A percentile compares a stretch with the other conserved stretches of the same genome.
Conservation (phyloP, 2,113 vertebrate species). For the Crotalus viridis region DNA sequence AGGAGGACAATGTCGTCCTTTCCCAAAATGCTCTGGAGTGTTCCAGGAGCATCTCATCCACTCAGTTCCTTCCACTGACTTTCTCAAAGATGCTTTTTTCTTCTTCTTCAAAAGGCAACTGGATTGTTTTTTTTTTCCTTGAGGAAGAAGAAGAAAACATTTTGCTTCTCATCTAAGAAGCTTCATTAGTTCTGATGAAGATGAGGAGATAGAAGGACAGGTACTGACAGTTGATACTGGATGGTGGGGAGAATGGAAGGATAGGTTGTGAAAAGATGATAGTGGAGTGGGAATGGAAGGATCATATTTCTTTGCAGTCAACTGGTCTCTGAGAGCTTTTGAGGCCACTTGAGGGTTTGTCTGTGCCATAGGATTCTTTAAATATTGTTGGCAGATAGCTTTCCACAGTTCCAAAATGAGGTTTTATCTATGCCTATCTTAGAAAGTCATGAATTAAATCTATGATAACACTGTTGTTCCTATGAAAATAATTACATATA, state of each 20-base stretch:
- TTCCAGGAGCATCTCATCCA: background rate
- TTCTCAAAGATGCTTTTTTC: background rate
- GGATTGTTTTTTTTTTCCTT: background rate
- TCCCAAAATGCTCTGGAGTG: background rate
- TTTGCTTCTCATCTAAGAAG: background rate
- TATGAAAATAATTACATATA: background rate
- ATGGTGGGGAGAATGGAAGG: background rate
- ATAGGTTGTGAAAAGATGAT: background rate
- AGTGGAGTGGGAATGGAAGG: background rate
- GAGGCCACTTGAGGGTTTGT: background rate
- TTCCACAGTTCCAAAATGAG: background rate
- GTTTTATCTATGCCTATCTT: background rate
- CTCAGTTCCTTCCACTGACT: background rate
- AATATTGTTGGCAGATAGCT: background rate
- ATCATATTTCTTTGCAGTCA: background rate
- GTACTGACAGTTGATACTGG: background rate
- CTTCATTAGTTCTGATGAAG: background rate
- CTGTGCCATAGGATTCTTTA: background rate
- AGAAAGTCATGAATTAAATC: background rate
- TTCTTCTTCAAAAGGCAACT: background rate
- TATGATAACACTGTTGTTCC: background rate
- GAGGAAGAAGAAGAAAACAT: background rate
- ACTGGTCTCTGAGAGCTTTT: background rate
- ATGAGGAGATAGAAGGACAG: background rate
- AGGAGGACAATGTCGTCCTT: background rate